Evolutionary conservation across 2,113 vertebrate species (phyloP).

Genomic region (Scomber scombrus): DNA sequence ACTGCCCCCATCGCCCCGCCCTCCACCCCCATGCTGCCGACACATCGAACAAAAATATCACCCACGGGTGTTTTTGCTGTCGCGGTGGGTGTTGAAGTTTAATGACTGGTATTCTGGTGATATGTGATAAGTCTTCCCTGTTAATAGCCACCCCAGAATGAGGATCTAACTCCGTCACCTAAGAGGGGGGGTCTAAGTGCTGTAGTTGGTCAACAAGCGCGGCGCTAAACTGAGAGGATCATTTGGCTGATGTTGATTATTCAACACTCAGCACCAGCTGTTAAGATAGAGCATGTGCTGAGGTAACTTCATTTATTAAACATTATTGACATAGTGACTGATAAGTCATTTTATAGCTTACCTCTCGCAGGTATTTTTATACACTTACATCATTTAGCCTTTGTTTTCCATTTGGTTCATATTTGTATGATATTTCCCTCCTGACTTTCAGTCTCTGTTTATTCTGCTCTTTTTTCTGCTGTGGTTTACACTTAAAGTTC

Average conservation of each 20-base stretch:
- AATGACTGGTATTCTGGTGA: constrained; percentile 75
- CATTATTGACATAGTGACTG: neutral
- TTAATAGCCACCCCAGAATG: constrained; percentile 71
- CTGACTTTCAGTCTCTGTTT: neutral
- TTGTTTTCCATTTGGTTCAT: neutral
- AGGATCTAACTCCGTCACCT: constrained; percentile 35
- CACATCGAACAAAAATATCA: constrained; percentile 60
- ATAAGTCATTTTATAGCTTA: neutral
- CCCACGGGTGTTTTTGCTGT: constrained; percentile 53
- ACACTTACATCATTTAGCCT: neutral
- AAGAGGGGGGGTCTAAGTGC: neutral
- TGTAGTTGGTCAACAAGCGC: constrained; percentile 46
- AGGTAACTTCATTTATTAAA: neutral
- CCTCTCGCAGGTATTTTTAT: neutral
- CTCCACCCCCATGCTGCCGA: constrained; percentile 9
- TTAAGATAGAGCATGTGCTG: neutral
- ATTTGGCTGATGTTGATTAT: constrained; percentile 18
- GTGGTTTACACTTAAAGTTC: constrained; percentile 54
- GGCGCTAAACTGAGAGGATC: constrained; percentile 38
- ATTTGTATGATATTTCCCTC: constrained; percentile 19
- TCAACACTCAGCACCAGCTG: constrained; percentile 27
- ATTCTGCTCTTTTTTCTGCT: constrained; percentile 22
- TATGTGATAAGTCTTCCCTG: constrained; percentile 66
- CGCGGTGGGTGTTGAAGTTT: constrained; percentile 53
- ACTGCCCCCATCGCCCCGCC: constrained; percentile 13